Conservation (phyloP, 2,113 vertebrate species). For the Daboia siamensis region DNA sequence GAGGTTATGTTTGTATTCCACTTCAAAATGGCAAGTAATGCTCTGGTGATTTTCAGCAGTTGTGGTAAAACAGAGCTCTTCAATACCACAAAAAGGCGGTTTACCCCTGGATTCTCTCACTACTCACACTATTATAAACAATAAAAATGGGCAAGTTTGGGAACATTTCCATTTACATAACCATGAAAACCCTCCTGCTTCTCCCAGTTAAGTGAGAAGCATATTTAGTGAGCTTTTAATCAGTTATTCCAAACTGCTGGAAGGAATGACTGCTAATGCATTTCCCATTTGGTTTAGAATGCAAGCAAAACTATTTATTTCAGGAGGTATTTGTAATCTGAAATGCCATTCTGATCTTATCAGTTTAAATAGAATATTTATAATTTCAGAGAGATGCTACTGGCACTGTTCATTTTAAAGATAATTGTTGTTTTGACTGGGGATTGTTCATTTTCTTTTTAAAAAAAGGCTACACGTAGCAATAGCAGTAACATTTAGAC, state of each 20-base stretch:
- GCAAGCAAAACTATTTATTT: not conserved
- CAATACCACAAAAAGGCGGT: not conserved
- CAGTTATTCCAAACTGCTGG: not conserved
- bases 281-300: not conserved
- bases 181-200: not conserved
- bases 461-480: not conserved
- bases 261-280: not conserved
- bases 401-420: not conserved
- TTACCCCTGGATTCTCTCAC: not conserved
- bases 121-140: not conserved
- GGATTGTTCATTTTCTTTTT: not conserved
- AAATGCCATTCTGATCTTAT: not conserved
- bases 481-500: not conserved
- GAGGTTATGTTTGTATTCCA: not conserved
- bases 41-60: not conserved
- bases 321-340: not conserved
- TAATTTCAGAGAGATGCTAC: not conserved
- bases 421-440: not conserved
- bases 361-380: not conserved
- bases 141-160: not conserved
- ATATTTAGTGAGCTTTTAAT: not conserved
- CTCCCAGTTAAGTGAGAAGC: not conserved
- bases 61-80: not conserved
- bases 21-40: not conserved
- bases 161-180: not conserved